Evolutionary conservation across 2,797 vertebrate genomes (phyloP).

Genomic region (Orestias chungarensis): DNA sequence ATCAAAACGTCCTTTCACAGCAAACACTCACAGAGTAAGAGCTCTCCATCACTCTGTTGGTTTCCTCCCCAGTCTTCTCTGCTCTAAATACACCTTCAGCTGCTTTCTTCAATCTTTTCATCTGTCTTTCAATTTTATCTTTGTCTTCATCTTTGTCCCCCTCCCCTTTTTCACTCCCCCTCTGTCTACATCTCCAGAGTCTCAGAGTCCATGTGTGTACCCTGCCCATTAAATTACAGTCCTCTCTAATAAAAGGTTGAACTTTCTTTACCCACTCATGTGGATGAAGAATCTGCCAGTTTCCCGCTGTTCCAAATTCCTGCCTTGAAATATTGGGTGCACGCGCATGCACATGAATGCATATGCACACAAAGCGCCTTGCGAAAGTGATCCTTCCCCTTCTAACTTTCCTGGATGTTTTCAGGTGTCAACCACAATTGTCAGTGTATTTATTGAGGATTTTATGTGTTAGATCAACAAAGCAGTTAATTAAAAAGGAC

Average conservation of each 20-base stretch:
- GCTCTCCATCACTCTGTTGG: conserved; percentile 43
- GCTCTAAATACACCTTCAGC: conserved; percentile 47
- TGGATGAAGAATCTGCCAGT: conserved; percentile 83
- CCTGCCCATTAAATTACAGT: conserved; percentile 90
- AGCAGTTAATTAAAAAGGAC: too few relatives aligned
- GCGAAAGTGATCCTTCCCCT: not conserved
- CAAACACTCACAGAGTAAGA: conserved; percentile 3
- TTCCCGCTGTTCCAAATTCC: conserved; percentile 83
- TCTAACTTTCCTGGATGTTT: too few relatives aligned
- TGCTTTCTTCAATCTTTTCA: conserved; percentile 51
- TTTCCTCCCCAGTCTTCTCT: conserved; percentile 34
- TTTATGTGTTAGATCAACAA: too few relatives aligned
- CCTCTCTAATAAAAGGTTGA: conserved; percentile 88
- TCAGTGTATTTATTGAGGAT: not conserved
- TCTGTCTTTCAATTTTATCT: conserved; percentile 62
- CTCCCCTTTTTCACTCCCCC: conserved; percentile 10
- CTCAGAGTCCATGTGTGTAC: conserved; percentile 71
- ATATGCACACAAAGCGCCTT: not conserved
- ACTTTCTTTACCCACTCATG: conserved; percentile 87
- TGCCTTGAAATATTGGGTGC: conserved; percentile 67
- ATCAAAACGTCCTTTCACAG: conserved; percentile 49
- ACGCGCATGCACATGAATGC: conserved; percentile 1
- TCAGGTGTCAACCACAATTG: not conserved
- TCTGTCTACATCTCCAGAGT: conserved; percentile 51
- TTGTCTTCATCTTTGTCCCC: conserved; percentile 22